Base-by-base conservation (phyloP, 2,888 invertebrate genomes). In the Serrognathus titanus region DNA sequence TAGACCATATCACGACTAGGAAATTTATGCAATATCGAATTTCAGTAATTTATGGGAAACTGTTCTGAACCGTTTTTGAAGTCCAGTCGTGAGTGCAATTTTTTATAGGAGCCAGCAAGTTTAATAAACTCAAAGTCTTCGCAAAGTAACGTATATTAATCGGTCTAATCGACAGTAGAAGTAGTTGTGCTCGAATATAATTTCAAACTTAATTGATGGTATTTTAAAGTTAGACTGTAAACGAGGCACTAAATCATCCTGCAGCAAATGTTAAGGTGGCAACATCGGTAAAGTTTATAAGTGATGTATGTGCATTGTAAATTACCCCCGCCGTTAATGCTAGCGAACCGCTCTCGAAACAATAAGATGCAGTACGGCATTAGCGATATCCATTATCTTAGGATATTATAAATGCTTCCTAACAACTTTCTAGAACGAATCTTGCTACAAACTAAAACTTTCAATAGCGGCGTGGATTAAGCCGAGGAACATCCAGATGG, bases 261-360 rank as follows among this genome's bases (percentile, higher is more conserved):
- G 61, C 53, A 64, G 66, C 64, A 64, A 65, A 64, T 65, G 64
- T 67, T 66, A 66, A 67, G 68, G 69, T 69, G 70, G 68, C 66
- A 69, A 66, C 68, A 66, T 66, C 64, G 65, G 67, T 65, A 65
- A 70, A 70, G 67, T 70, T 70, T 69, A 65, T 65, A 70, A 67
- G 68, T 70, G 69, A 71, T 70, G 69, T 71, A 72, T 69, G 69
- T 63, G 69, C 66, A 69, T 67, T 67, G 67, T 69, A 71, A 71
- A 72, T 72, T 71, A 69, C 66, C 65, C 61, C 65, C 61, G 62
- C 63, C 66, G 64, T 69, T 58, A 58, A 48, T 48, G 53, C 39
- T 43, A 49, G 50, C 55, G 53, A 48, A 40, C 59, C 58, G 62
- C 66, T 65, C 59, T 63, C 62, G 57, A 65, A 67, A 67, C 66